A percentile compares a stretch with the other conserved stretches of the same genome.
Conservation (phyloP, 2,888 invertebrate species). For the Ochropleura plecta region DNA sequence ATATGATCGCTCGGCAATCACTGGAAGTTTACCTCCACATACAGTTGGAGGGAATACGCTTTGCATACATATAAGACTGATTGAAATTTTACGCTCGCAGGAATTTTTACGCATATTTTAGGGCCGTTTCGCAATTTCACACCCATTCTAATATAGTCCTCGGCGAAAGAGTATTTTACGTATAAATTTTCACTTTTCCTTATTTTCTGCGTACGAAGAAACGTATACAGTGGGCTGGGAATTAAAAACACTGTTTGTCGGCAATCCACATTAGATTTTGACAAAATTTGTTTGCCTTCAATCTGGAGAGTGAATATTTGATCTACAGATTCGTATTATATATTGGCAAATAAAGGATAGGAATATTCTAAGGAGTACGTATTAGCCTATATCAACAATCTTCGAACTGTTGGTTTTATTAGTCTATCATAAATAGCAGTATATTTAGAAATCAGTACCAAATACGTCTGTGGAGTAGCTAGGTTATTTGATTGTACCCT, state of each 20-base stretch:
- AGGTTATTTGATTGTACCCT: background rate
- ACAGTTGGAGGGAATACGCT: constrained; percentile 67
- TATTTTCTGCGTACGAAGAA: constrained; percentile 55
- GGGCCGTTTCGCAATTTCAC: constrained; percentile 81
- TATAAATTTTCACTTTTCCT: constrained; percentile 71
- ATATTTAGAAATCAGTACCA: background rate
- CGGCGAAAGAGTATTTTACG: constrained; percentile 69
- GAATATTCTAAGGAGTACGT: constrained; percentile 17
- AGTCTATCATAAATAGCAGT: constrained; percentile 3
- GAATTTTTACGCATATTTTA: constrained; percentile 88
- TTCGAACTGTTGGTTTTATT: constrained; percentile 18
- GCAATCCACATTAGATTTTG: constrained; percentile 51
- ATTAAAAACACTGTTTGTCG: constrained; percentile 50
- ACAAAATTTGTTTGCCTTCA: constrained; percentile 55
- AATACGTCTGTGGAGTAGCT: background rate
- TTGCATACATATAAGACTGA: constrained; percentile 89
- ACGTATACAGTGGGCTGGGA: constrained; percentile 34
- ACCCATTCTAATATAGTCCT: constrained; percentile 79
- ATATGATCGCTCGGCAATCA: constrained; percentile 58
- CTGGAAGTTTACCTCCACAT: constrained; percentile 53
- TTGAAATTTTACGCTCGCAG: constrained; percentile 87
- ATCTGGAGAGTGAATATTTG: constrained; percentile 57
- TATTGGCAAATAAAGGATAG: constrained; percentile 34
- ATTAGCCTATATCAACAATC: constrained; percentile 18
- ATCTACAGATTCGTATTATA: constrained; percentile 44